Conservation (phyloP, 2,797 vertebrate species). For the Sebastes matsubarae region DNA sequence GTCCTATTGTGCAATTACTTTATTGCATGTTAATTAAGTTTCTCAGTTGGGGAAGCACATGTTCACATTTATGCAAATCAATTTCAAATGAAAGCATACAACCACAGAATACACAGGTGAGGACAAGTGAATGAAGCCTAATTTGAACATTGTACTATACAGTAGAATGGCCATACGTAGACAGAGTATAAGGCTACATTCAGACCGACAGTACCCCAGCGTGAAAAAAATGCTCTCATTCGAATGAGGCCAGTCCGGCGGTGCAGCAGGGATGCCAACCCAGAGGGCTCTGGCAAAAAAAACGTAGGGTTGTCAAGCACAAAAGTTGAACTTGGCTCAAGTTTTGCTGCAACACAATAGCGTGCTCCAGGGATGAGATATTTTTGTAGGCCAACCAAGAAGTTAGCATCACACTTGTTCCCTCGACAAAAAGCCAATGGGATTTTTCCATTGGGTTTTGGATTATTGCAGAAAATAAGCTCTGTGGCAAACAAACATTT, state of each 20-base stretch:
- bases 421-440: no score
- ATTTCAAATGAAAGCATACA: neutral
- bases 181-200: neutral
- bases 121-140: neutral
- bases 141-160: neutral
- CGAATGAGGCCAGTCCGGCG: neutral
- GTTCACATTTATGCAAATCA: neutral
- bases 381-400: no score
- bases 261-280: no score
- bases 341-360: neutral
- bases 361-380: no score
- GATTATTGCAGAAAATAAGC: no score
- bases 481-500: no score
- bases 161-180: neutral
- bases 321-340: neutral
- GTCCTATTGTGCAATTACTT: constrained; percentile 11
- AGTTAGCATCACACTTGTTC: no score
- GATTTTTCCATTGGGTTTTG: no score
- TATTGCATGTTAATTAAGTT: constrained; percentile 12
- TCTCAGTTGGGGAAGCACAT: neutral
- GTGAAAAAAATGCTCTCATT: neutral
- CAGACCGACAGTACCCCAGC: neutral
- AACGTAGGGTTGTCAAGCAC: no score
- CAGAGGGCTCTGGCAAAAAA: no score
- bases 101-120: neutral